Evolutionary conservation across 1,140 invertebrate species (phyloP).

Genomic region (Calliphora vicina): DNA sequence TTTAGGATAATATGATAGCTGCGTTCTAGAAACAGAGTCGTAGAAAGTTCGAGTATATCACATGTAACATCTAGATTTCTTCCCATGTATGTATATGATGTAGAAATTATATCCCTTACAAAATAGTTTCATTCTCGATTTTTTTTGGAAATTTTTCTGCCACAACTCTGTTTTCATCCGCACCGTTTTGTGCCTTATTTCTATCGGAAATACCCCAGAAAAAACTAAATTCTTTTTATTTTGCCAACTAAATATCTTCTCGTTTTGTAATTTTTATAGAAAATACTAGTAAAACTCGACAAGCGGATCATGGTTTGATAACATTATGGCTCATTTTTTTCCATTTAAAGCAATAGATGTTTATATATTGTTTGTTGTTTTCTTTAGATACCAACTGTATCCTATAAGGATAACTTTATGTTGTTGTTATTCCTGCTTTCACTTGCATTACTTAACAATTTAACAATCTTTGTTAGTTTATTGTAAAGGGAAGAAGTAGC

Average conservation of each 20-base stretch:
- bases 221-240: not conserved
- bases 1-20: too few species aligned
- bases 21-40: too few species aligned
- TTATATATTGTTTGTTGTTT: not conserved
- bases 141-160: too few species aligned
- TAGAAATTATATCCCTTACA: too few species aligned
- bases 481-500: not conserved
- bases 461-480: not conserved
- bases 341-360: conserved; percentile 16
- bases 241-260: not conserved
- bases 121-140: too few species aligned
- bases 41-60: too few species aligned
- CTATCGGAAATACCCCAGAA: not conserved
- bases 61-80: too few species aligned
- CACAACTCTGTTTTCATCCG: not conserved
- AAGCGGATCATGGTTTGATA: conserved; percentile 40
- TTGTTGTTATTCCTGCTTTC: conserved; percentile 21
- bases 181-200: not conserved
- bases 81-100: too few species aligned
- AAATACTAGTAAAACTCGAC: not conserved
- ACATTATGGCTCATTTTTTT: conserved; percentile 37
- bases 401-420: conserved; percentile 22
- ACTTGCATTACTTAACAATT: conserved; percentile 29
- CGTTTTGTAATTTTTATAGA: not conserved
- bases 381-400: not conserved